A percentile compares a stretch with the other conserved stretches of the same genome.
Conservation (phyloP, 2,113 vertebrate species). For the Brevimyrus niger region DNA sequence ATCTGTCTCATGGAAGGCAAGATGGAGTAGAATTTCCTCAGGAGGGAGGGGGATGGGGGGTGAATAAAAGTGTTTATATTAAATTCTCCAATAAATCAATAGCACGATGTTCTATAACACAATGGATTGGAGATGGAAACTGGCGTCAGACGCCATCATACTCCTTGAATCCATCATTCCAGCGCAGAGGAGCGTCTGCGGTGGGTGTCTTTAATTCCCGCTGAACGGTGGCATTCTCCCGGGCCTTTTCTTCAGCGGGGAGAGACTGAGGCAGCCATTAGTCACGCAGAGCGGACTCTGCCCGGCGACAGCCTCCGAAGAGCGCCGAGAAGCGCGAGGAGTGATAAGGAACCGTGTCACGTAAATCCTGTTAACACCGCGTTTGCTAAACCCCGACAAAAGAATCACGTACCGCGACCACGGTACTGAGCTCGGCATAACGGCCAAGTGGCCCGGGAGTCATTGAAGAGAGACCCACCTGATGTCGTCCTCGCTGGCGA, state of each 20-base stretch:
- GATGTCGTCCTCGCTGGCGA: slow-evolving; percentile 92
- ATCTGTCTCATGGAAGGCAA: not conserved
- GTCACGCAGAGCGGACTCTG: not conserved
- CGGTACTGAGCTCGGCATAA: not conserved
- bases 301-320: not conserved
- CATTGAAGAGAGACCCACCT: slow-evolving; percentile 56
- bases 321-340: not conserved
- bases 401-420: not conserved
- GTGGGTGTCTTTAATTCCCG: not conserved
- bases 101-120: not conserved
- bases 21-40: not conserved
- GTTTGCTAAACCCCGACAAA: not conserved
- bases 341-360: not conserved
- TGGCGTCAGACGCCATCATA: not conserved
- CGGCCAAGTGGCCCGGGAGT: not conserved
- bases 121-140: not conserved
- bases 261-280: not conserved
- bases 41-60: not conserved
- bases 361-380: not conserved
- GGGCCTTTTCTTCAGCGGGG: not conserved
- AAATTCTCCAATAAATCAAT: not conserved
- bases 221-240: not conserved
- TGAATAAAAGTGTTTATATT: not conserved
- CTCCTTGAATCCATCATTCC: not conserved
- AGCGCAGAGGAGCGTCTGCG: not conserved